Evolutionary conservation across 2,113 vertebrate genomes (phyloP).

Genomic region (Pachycephala philippinensis): DNA sequence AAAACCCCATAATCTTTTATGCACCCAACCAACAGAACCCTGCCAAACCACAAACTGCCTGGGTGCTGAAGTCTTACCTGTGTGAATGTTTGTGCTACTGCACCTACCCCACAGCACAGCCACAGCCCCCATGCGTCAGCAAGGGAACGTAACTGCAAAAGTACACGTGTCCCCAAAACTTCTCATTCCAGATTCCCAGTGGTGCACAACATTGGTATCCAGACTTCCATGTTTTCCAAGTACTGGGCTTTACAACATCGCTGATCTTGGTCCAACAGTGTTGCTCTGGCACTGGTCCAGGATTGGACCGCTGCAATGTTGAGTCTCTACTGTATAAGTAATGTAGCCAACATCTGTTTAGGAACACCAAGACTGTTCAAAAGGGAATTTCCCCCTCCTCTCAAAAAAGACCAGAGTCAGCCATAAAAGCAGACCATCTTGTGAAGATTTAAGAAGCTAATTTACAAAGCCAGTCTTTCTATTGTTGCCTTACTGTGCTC

Average conservation of each 20-base stretch:
- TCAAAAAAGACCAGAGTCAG: neutral
- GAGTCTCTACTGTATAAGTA: neutral
- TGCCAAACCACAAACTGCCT: neutral
- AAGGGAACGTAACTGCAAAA: fast-evolving
- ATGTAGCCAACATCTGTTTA: neutral
- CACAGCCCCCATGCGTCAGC: neutral
- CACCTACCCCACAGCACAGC: neutral
- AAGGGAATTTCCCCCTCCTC: neutral
- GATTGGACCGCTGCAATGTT: neutral
- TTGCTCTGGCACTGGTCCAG: neutral
- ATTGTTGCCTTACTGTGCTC: neutral
- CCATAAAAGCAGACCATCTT: neutral
- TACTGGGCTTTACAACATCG: neutral
- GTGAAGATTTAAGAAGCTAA: neutral
- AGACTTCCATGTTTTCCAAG: neutral
- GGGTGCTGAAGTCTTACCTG: neutral
- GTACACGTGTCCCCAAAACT: neutral
- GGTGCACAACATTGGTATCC: neutral
- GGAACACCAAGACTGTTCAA: neutral
- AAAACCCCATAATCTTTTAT: neutral
- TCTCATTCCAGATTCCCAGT: neutral
- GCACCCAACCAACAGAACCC: neutral
- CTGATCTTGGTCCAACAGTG: neutral
- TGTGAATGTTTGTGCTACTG: neutral
- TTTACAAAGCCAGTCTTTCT: neutral